Evolutionary conservation across 2,797 vertebrate genomes (phyloP), one percentile per base, ranked within the genome.

Genomic region (Syngnathus acus): DNA sequence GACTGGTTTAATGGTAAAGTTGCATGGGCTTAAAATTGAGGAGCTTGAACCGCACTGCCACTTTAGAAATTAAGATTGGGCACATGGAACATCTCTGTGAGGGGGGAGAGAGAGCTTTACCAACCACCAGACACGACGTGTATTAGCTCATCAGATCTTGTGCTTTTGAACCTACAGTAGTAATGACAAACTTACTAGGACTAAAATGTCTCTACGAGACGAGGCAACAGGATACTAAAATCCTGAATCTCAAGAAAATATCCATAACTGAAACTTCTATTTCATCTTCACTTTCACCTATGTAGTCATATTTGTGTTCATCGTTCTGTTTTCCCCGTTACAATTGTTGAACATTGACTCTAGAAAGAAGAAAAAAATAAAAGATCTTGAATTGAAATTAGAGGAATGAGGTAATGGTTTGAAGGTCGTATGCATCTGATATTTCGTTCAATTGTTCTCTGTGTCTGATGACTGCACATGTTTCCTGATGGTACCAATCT

Each of bases 41-140:
- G 77, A 83, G 76, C 80, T 72, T 80, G 76, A 72, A 80, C 62
- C 71, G 72, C 65, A 74, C 66, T 83, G 83, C 83, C 76, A 85
- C 68, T 65, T 62, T 64, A 64, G 62, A 81, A 70, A 42, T 61
- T 76, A 72, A 67, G 23, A 65, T 74, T 67, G 61, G 48, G 57
- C 26, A 54, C 58, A 70, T 11, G 78, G n/a, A 64, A 68, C 70
- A 72, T 74, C 68, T 62, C 68, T 75, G 74, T 37, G 70, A 65
- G 65, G 39, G 47, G 61, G 32, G n/a, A 66, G 42, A 45, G n/a
- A 68, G 61, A 69, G 69, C 32, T 32, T 68, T 83, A 86, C 82
- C 85, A 40, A 72, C 26, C 54, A 37, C 23, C 13, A 37, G 23
- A 32, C 11, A 32, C 4, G 11, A 23, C 4, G 21, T 54, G 51